Conservation (phyloP, 2,113 vertebrate genomes). For the Apeltes quadracus region DNA sequence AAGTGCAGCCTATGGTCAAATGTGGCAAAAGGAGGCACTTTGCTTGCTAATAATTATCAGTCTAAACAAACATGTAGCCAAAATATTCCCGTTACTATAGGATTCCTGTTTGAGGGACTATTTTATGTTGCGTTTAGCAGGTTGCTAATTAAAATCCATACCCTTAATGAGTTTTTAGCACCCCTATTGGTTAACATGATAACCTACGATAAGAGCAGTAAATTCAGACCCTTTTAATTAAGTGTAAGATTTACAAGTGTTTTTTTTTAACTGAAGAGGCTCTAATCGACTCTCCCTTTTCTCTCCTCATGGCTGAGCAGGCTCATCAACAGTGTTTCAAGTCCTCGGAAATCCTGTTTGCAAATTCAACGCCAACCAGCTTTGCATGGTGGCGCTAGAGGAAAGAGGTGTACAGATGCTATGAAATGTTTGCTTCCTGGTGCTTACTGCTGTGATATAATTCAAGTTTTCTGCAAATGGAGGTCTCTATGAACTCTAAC, state of each 20-base stretch:
- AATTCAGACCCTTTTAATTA: constrained; percentile 75
- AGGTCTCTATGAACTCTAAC: neutral
- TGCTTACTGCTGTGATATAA: neutral
- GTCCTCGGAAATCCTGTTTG: constrained; percentile 24
- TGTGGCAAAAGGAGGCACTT: neutral
- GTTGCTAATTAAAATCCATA: constrained; percentile 79
- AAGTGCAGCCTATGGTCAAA: neutral
- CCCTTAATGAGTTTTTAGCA: constrained; percentile 76
- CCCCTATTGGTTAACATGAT: constrained; percentile 77
- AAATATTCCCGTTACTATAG: constrained; percentile 54
- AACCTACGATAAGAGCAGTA: constrained; percentile 77
- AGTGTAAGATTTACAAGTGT: constrained; percentile 70
- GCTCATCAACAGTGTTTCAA: constrained; percentile 23
- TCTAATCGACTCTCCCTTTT: constrained; percentile 50
- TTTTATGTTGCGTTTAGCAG: constrained; percentile 67
- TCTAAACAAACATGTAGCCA: constrained; percentile 26
- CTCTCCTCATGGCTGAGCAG: constrained; percentile 21
- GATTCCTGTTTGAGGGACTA: constrained; percentile 42
- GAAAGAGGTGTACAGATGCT: neutral
- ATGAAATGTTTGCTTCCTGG: neutral
- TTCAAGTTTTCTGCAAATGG: neutral
- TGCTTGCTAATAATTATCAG: constrained; percentile 55
- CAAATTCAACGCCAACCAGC: constrained; percentile 8
- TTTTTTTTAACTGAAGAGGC: constrained; percentile 35
- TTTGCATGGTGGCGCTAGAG: neutral